Evolutionary conservation across 2,888 invertebrate species (phyloP), one percentile per base, ranked within the genome.

Genomic region (Microplitis deprimator): DNA sequence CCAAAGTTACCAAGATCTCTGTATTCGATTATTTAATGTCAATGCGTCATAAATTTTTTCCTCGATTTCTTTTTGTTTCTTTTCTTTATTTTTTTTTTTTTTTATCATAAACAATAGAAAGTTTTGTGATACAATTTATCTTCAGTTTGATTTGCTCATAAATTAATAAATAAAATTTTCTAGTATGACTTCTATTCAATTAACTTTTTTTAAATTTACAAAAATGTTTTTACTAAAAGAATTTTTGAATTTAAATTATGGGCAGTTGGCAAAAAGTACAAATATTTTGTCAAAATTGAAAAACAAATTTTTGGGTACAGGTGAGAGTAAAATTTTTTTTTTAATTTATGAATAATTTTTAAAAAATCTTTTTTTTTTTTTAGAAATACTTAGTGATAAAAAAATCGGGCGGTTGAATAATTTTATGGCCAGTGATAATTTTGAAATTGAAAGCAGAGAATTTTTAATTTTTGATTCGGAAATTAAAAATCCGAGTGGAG

Each of bases 51-150:
- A 50, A 50, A 50, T 50, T 50, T 50, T 60, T 29, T 20, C 20
- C 60, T n/a, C 29, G 65, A 65, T 73, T 29, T 29, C 61, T 40
- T 73, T 40, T 50, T 16, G n/a, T 67, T 68, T 20, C 67, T 59
- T 61, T 67, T 41, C 68, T 50, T 69, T 67, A 70, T 72, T 76
- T 29, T 65, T 68, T 72, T 76, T 29, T 65, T 68, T 17, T 20
- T 16, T n/a, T 38, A 3, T 17, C 17, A 59, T 61, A 62, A 75
- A 73, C 65, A 73, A 59, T 62, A 29, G 72, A 67, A 62, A 76
- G 68, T 50, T 29, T 29, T 69, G 29, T 60, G 20, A 60, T 41
- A 59, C 10, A 13, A 13, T 38, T n/a, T 13, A 60, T 10, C 17
- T 69, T 29, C 50, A 70, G 59, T 60, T 60, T 29, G 29, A 59